Evolutionary conservation across 2,797 vertebrate species (phyloP).

Genomic region (Tadarida brasiliensis): DNA sequence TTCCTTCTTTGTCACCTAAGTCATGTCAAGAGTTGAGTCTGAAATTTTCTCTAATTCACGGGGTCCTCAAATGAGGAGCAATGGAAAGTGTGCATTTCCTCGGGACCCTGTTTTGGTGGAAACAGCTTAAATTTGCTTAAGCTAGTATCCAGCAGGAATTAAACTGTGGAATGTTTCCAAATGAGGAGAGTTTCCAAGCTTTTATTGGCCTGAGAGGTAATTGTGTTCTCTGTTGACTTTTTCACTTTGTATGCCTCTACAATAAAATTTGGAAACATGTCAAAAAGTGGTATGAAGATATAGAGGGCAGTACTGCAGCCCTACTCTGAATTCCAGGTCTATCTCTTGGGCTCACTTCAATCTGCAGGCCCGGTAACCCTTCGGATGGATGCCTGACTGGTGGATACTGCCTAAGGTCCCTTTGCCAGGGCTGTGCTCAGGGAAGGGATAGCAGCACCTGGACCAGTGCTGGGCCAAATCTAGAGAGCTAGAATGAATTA

Average conservation of each 20-base stretch:
- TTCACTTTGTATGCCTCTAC: background rate
- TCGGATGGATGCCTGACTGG: background rate
- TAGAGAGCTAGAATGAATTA: background rate
- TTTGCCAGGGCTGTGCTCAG: background rate
- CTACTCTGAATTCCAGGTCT: background rate
- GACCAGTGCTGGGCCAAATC: background rate
- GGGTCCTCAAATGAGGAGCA: background rate
- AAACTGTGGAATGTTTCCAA: conserved; percentile 13
- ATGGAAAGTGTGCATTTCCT: background rate
- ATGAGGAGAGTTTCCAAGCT: conserved; percentile 48
- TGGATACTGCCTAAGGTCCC: background rate
- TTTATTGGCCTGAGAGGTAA: conserved; percentile 48
- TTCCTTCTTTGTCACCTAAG: background rate
- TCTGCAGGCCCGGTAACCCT: background rate
- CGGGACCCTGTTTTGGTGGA: conserved; percentile 25
- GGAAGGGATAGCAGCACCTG: background rate
- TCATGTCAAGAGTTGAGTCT: background rate
- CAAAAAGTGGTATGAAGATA: background rate
- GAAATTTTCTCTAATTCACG: conserved; percentile 27
- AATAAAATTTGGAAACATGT: conserved; percentile 49
- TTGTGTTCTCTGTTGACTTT: conserved; percentile 13
- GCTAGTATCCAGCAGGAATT: background rate
- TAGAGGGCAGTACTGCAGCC: background rate
- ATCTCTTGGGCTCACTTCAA: background rate
- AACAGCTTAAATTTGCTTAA: conserved; percentile 28